Conservation (phyloP, 2,888 invertebrate species). For the Ophion ventricosus region DNA sequence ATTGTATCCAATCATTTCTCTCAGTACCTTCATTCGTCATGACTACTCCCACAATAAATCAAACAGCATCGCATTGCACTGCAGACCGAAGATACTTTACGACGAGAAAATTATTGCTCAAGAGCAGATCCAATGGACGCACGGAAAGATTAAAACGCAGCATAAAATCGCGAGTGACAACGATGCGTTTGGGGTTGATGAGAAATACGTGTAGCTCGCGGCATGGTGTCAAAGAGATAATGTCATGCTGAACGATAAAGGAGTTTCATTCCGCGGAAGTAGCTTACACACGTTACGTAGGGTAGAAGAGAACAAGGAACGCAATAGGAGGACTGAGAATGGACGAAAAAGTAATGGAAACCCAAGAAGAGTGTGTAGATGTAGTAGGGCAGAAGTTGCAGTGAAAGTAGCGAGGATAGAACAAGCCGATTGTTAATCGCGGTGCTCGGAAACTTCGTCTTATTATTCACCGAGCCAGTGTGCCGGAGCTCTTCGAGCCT, state of each 20-base stretch:
- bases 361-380: slow-evolving; percentile 28
- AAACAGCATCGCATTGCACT: too few relatives aligned
- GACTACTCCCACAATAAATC: too few relatives aligned
- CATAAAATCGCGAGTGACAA: not conserved
- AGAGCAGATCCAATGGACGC: not conserved
- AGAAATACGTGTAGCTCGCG: slow-evolving; percentile 27
- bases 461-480: slow-evolving; percentile 62
- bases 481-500: slow-evolving; percentile 55
- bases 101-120: too few relatives aligned
- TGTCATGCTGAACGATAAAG: slow-evolving; percentile 54
- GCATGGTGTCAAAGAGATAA: slow-evolving; percentile 41
- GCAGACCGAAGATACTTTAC: too few relatives aligned
- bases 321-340: slow-evolving; percentile 1
- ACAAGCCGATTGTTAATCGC: slow-evolving; percentile 67
- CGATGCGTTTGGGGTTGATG: slow-evolving; percentile 5
- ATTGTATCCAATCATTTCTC: too few relatives aligned
- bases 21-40: too few relatives aligned
- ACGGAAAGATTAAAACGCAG: not conserved
- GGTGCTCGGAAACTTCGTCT: slow-evolving; percentile 62
- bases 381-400: slow-evolving; percentile 24
- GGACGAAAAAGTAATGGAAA: slow-evolving; percentile 6
- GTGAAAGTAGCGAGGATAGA: slow-evolving; percentile 45
- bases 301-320: not conserved
- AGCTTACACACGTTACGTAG: slow-evolving; percentile 22
- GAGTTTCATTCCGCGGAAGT: slow-evolving; percentile 51